Percentiles rank a stretch among this genome's conserved stretches.
Evolutionary conservation across 2,888 invertebrate genomes (phyloP).

Genomic region (Lordiphosa andalusiaca): DNA sequence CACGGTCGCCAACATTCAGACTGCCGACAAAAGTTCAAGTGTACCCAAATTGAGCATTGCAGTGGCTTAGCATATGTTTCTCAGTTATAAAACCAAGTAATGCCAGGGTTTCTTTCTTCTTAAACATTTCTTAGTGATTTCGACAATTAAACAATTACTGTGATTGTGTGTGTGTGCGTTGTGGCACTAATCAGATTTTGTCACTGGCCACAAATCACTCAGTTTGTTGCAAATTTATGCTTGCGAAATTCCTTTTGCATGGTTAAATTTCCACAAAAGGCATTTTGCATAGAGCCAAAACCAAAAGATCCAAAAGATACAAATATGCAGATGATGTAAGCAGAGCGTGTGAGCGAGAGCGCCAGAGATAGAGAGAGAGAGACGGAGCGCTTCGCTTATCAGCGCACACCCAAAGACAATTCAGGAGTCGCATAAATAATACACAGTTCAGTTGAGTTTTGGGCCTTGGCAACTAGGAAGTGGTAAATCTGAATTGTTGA

Average conservation of each 20-base stretch:
- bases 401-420: constrained; percentile 17
- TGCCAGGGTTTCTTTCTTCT: no score
- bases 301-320: constrained; percentile 30
- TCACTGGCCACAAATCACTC: constrained; percentile 37
- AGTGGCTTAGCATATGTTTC: no score
- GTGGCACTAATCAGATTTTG: constrained; percentile 7
- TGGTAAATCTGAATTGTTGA: constrained; percentile 50
- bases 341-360: constrained; percentile 8
- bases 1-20: no score
- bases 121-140: no score
- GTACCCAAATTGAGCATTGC: no score
- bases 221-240: constrained; percentile 11
- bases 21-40: no score
- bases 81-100: neutral
- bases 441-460: constrained; percentile 1
- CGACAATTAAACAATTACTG: no score
- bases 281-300: constrained; percentile 28
- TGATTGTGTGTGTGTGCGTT: constrained; percentile 12
- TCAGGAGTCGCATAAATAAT: constrained; percentile 8
- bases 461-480: constrained; percentile 27
- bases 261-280: constrained; percentile 55
- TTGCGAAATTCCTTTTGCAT: constrained; percentile 17
- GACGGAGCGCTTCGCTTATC: constrained; percentile 3
- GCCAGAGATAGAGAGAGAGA: constrained; percentile 4
- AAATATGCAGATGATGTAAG: constrained; percentile 8